Evolutionary conservation across 2,888 invertebrate species (phyloP), one percentile per base, ranked within the genome.

Genomic region (Pedicia rivosa): DNA sequence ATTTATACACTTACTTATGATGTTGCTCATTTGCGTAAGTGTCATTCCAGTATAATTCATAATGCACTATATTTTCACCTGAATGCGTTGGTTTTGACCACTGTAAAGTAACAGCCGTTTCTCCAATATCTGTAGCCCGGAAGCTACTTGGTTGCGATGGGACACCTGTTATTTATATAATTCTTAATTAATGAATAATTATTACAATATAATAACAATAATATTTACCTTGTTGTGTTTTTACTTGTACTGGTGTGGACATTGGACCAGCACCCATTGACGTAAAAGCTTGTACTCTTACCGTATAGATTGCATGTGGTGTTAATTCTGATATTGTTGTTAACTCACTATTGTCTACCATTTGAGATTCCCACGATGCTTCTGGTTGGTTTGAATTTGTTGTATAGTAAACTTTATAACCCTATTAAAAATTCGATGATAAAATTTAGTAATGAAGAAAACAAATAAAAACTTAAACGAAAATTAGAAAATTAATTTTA

Each of bases 21-120:
- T 83, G 82, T 56, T 79, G 79, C 57, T 84, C 82, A 68, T 86
- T 81, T 36, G 87, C 86, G 53, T 88, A 90, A 17, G 91, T 90
- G 57, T 91, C 91, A 65, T 95, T 97, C 88, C 91, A 95, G 60
- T 92, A 94, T 16, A 97, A 71, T 63, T 91, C 91, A 64, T 95
- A 97, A 53, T 87, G 86, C 46, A 87, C 78, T 56, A 95, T 91
- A 61, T 82, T 87, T 61, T 91, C 90, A 43, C 86, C 83, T 43
- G 87, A 81, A 65, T 87, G 88, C 43, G 80, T 74, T 13, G 97
- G 97, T 52, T 83, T 76, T 41, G 78, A 79, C 97, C 97, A 97
- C 48, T 82, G 79, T 50, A 97, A 68, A 40, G 83, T 83, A 39
- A 95, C 86, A 41, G 83, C 77, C 36, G 87, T 88, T 59, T 95